These are phyloP conservation scores for Rhagonycha fulva DNA, from an alignment of 2,888 invertebrate species.

Conservation along the genomic window DNA sequence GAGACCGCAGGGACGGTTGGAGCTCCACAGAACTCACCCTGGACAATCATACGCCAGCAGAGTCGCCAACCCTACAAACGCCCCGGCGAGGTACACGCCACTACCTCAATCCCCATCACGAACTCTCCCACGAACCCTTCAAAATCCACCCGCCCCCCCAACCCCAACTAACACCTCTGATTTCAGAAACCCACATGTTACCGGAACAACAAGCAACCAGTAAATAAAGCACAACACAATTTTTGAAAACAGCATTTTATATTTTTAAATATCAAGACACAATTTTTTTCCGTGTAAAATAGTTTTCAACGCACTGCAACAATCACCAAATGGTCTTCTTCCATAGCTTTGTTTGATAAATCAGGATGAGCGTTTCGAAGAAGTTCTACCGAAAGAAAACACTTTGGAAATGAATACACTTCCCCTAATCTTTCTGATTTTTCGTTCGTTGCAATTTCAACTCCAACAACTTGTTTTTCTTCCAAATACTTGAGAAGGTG, in stretches of 20 bases:
- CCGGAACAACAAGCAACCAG: no score
- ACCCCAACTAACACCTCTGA: no score
- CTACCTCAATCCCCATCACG: no score
- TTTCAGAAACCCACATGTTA: no score
- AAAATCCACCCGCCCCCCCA: no score
- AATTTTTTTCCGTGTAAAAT: background rate
- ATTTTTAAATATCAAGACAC: background rate
- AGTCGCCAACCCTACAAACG: no score
- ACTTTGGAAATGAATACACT: slow-evolving; percentile 95
- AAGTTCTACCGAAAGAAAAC: slow-evolving; percentile 92
- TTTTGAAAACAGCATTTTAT: background rate
- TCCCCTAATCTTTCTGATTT: slow-evolving; percentile 92
- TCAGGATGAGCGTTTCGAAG: slow-evolving; percentile 88
- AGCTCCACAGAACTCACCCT: no score
- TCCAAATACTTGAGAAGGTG: slow-evolving; percentile 96
- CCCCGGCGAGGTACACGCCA: no score
- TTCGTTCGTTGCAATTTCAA: slow-evolving; percentile 87
- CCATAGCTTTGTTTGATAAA: slow-evolving; percentile 85
- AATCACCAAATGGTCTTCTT: slow-evolving; percentile 93
- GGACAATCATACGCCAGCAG: no score
- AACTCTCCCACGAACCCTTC: no score
- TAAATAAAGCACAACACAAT: background rate
- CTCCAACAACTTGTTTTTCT: slow-evolving; percentile 98
- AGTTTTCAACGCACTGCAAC: slow-evolving; percentile 75
- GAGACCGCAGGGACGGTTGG: no score